Percentiles rank a stretch among this genome's conserved stretches.
Evolutionary conservation across 2,113 vertebrate species (phyloP).

Genomic region (Anoura caudifer): DNA sequence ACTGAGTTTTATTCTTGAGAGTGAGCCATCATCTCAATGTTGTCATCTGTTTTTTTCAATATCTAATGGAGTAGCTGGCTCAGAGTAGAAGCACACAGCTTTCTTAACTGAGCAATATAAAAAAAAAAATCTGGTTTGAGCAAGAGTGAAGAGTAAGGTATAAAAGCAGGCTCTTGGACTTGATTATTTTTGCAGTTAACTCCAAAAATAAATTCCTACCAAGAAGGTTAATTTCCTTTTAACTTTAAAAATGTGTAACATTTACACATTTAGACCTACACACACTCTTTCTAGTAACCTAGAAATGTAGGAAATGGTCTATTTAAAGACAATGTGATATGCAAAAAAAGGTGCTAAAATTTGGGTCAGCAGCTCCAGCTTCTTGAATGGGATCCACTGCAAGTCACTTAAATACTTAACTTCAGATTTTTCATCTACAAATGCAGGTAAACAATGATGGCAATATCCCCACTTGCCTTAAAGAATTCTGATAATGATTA

Average conservation of each 20-base stretch:
- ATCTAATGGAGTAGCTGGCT: background rate
- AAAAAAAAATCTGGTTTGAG: background rate
- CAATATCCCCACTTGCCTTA: background rate
- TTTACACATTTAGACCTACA: background rate
- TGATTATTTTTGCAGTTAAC: background rate
- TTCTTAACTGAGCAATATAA: background rate
- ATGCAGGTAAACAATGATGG: background rate
- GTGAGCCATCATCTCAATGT: background rate
- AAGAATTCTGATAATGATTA: background rate
- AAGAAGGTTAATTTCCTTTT: background rate
- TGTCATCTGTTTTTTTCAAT: background rate
- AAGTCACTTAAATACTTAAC: background rate
- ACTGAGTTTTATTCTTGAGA: background rate
- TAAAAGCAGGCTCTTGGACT: background rate
- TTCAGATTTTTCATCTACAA: background rate
- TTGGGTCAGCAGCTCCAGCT: background rate
- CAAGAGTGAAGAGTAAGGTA: background rate
- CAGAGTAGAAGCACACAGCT: background rate
- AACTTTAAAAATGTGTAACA: background rate
- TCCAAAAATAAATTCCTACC: background rate
- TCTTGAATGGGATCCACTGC: background rate
- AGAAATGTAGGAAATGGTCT: background rate
- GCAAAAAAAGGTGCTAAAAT: background rate
- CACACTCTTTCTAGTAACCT: background rate
- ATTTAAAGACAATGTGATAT: background rate